Conservation (phyloP, 2,888 invertebrate genomes). For the Apotomis capreana region DNA sequence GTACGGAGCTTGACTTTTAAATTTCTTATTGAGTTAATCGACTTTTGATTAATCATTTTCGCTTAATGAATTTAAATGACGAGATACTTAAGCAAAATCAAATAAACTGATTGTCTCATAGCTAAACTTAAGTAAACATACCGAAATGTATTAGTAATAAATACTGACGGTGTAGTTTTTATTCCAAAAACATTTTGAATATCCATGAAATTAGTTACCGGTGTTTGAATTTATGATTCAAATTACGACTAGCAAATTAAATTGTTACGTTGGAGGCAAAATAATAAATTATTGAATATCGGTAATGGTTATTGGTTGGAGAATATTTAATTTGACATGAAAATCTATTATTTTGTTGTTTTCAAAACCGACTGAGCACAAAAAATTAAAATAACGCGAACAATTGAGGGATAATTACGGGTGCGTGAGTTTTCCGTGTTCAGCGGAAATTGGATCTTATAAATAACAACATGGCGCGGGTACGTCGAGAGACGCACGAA, state of each 20-base stretch:
- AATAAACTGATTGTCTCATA: not conserved
- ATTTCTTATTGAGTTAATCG: not conserved
- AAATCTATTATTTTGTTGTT: not conserved
- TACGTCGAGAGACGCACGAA: conserved; percentile 34
- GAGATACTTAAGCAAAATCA: conserved; percentile 23
- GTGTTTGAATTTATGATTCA: not conserved
- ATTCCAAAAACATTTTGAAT: not conserved
- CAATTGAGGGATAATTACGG: conserved; percentile 11
- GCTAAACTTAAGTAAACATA: conserved; percentile 14
- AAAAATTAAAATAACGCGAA: not conserved
- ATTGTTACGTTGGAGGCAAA: not conserved
- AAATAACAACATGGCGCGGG: conserved; percentile 11
- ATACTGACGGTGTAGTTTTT: not conserved
- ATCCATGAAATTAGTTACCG: not conserved
- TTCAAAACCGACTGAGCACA: not conserved
- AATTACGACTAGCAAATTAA: not conserved
- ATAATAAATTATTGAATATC: not conserved
- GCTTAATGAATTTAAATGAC: conserved; percentile 31
- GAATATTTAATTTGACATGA: not conserved
- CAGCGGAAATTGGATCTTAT: conserved; percentile 5
- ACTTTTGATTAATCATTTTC: conserved; percentile 19
- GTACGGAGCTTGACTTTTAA: not conserved
- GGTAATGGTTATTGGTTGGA: not conserved
- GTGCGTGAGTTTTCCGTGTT: conserved; percentile 9
- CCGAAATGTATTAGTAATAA: not conserved